Evolutionary conservation across 1,140 invertebrate species (phyloP).

Genomic region (Thaumetopoea pityocampa): DNA sequence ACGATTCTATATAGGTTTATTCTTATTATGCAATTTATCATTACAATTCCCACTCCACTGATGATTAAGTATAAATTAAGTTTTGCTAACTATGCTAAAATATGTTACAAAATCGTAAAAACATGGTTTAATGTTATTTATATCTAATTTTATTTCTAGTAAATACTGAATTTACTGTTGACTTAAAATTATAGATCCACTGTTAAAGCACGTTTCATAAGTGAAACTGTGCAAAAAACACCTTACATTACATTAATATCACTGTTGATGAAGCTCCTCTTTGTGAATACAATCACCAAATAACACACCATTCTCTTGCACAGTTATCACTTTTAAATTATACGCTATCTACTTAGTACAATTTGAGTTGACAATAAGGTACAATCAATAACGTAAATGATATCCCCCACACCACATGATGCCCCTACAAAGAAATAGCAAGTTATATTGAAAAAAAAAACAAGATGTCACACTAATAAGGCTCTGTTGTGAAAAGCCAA

Average conservation of each 20-base stretch:
- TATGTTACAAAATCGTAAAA: constrained; percentile 68
- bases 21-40: constrained; percentile 29
- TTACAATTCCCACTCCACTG: constrained; percentile 26
- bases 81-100: constrained; percentile 68
- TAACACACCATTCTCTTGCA: constrained; percentile 47
- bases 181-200: constrained; percentile 47
- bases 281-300: constrained; percentile 32
- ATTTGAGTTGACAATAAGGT: constrained; percentile 22
- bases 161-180: constrained; percentile 63
- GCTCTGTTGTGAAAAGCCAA: constrained; percentile 27
- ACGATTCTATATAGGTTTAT: constrained; percentile 7
- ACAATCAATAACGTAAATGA: constrained; percentile 20
- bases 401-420: not conserved
- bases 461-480: constrained; percentile 4
- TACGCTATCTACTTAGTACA: constrained; percentile 22
- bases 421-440: not conserved
- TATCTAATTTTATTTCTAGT: constrained; percentile 63
- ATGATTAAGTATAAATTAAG: constrained; percentile 53
- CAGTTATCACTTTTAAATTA: constrained; percentile 55
- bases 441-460: constrained; percentile 1
- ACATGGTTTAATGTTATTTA: constrained; percentile 49
- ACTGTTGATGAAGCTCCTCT: constrained; percentile 52
- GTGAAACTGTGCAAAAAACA: constrained; percentile 58
- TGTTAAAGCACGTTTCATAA: constrained; percentile 45
- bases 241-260: constrained; percentile 54